These are phyloP conservation scores for Rhinophrynus dorsalis DNA, from an alignment of 2,797 vertebrate species.

Conservation along the genomic window DNA sequence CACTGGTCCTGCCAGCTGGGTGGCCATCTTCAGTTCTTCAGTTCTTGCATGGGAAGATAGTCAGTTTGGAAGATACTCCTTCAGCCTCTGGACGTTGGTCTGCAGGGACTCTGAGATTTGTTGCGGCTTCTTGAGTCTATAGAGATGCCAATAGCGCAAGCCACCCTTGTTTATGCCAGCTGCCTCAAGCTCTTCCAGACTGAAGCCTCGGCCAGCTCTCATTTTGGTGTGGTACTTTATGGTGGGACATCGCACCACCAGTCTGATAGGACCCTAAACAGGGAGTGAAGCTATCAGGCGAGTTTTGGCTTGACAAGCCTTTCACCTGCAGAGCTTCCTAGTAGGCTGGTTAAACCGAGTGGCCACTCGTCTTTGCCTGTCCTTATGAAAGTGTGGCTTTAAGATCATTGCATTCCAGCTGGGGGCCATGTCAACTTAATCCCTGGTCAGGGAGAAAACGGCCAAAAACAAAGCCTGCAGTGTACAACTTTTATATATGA, in stretches of 20 bases:
- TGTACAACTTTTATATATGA: no score
- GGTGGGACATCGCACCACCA: slow-evolving; percentile 89
- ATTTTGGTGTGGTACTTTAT: slow-evolving; percentile 92
- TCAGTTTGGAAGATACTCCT: slow-evolving; percentile 96
- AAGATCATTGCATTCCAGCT: slow-evolving; percentile 98
- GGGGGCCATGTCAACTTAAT: slow-evolving; percentile 89
- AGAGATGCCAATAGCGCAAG: slow-evolving; percentile 90
- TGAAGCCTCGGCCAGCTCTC: slow-evolving; percentile 91
- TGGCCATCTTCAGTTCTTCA: slow-evolving; percentile 94
- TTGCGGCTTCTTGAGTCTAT: slow-evolving; percentile 89
- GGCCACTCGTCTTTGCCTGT: slow-evolving; percentile 95
- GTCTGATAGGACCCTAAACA: slow-evolving; percentile 84
- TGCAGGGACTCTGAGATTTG: slow-evolving; percentile 92
- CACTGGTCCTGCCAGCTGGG: slow-evolving; percentile 84
- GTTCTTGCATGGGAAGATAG: slow-evolving; percentile 94
- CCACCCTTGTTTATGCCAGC: slow-evolving; percentile 92
- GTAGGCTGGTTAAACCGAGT: slow-evolving; percentile 99
- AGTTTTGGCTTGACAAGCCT: slow-evolving; percentile 89
- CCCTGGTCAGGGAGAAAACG: slow-evolving; percentile 60
- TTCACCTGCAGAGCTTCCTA: slow-evolving; percentile 93
- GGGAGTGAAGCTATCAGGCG: slow-evolving; percentile 90
- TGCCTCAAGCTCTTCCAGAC: slow-evolving; percentile 91
- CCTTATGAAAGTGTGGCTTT: slow-evolving; percentile 98
- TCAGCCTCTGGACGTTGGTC: slow-evolving; percentile 91
- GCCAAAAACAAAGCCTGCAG: no score